Base-by-base conservation (phyloP, 1,140 invertebrate species). In the Triops longicaudatus region DNA sequence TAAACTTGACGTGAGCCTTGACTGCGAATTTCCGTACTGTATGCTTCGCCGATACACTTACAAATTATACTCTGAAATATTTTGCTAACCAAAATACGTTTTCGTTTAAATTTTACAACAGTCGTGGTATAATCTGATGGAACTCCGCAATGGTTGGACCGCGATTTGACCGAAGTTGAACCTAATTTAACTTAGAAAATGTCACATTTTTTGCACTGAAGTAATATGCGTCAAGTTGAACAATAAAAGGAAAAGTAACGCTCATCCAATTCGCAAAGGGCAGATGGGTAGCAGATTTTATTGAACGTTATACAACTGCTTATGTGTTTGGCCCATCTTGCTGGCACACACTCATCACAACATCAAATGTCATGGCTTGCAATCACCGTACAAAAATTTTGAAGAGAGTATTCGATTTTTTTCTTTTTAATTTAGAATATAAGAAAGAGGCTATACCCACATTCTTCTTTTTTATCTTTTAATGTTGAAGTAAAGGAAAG, bases 341-440 rank as follows among this genome's bases (percentile, higher is more conserved):
- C 50, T 63, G 50, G 50, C 50, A 63, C 50, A 63, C 50, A 63
- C 50, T 63, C 50, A 63, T 63, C 50, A 63, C 50, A 63, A 63
- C 50, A 63, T 22, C 50, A 63, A 63, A 63, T 22, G 50, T 63
- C 50, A 63, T 63, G 50, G 50, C 50, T 63, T 17, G 50, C 50
- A 63, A n/a, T 63, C 50, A 63, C 50, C 50, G 50, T 63, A 63
- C 50, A 63, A 63, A 63, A 63, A 63, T 63, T 63, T 63, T 44
- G 10, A 63, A 63, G 50, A 22, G 50, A 63, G 50, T 63, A n/a
- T n/a, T 22, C 50, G 17, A 63, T 17, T 63, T 63, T 63, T 63
- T 63, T n/a, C 14, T 9, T 63, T 37, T 37, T n/a, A n/a, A 37
- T 7, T 37, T 63, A 63, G 9, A 63, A 63, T 63, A 63, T 63